Evolutionary conservation across 2,797 vertebrate species (phyloP).

Genomic region (Pseudomugil gertrudae): DNA sequence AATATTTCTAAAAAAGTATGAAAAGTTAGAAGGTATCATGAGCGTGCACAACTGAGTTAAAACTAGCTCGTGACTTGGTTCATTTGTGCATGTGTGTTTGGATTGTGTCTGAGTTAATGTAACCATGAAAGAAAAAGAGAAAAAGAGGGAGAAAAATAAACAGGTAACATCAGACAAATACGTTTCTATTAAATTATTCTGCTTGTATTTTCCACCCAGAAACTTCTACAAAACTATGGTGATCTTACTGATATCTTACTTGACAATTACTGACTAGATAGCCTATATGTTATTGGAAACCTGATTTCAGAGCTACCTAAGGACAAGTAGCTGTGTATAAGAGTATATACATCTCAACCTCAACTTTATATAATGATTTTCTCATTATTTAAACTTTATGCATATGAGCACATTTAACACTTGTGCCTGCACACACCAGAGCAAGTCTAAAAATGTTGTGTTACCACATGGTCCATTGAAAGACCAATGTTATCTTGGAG

Average conservation of each 20-base stretch:
- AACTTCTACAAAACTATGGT: no score
- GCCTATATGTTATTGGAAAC: background rate
- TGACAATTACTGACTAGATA: no score
- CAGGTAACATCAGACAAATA: background rate
- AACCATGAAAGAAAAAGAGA: background rate
- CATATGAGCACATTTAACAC: background rate
- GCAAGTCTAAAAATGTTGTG: background rate
- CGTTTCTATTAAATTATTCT: background rate
- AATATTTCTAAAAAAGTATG: background rate
- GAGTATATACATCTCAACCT: background rate
- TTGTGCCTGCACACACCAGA: background rate
- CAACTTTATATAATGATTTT: conserved; percentile 1
- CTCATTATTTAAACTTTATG: background rate
- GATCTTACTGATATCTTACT: no score
- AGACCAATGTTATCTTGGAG: no score
- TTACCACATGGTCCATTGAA: conserved; percentile 49
- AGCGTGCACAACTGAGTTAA: background rate
- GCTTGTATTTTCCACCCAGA: background rate
- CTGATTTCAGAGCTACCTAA: conserved; percentile 20
- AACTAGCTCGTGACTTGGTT: background rate
- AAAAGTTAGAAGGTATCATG: background rate
- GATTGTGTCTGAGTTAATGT: background rate
- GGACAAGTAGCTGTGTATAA: background rate
- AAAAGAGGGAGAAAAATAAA: background rate
- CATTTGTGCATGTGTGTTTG: background rate